Percentiles rank a stretch among this genome's conserved stretches.
These are phyloP conservation scores for Struthio camelus DNA, from an alignment of 2,113 vertebrate genomes.

Conservation along the genomic window DNA sequence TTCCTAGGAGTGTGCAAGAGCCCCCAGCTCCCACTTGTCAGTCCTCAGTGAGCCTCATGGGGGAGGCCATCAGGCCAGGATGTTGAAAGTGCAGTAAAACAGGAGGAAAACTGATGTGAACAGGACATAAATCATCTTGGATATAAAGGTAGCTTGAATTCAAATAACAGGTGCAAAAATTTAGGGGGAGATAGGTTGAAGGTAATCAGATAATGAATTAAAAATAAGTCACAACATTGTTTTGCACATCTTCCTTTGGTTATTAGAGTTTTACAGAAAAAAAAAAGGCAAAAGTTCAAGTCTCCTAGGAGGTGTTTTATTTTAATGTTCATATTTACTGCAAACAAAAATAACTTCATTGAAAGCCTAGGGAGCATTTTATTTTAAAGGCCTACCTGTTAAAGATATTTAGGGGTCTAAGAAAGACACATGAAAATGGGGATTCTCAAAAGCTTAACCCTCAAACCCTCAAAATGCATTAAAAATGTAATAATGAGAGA, in stretches of 20 bases:
- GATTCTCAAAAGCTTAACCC: not conserved
- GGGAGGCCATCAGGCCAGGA: not conserved
- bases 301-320: not conserved
- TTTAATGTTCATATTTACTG: not conserved
- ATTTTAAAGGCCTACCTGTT: not conserved
- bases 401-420: not conserved
- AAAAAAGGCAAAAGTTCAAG: not conserved
- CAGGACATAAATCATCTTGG: no score
- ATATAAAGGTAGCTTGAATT: not conserved
- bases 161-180: not conserved
- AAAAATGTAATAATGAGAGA: not conserved
- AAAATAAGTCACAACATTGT: not conserved
- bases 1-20: not conserved
- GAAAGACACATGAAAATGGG: not conserved
- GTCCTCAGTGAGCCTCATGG: not conserved
- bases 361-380: not conserved
- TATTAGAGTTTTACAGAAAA: not conserved
- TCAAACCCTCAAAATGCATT: not conserved
- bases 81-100: not conserved
- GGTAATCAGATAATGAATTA: not conserved
- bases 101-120: not conserved
- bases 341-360: not conserved
- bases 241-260: not conserved
- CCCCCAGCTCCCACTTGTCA: not conserved
- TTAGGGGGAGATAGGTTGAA: fast-evolving